Conservation (phyloP, 1,140 invertebrate genomes). For the Episyrphus balteatus region DNA sequence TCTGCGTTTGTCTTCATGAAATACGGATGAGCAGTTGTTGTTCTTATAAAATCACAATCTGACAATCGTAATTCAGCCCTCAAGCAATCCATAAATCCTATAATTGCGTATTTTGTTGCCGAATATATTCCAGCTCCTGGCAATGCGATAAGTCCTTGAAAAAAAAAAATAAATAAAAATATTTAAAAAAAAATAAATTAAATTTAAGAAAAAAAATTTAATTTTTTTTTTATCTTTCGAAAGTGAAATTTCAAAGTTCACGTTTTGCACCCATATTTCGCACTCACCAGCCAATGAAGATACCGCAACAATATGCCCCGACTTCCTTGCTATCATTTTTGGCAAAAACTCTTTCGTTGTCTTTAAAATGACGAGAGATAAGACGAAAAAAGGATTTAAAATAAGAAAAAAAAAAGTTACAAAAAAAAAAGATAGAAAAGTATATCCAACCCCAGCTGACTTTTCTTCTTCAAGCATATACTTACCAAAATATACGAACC, state of each 20-base stretch:
- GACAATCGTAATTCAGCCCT: conserved; percentile 25
- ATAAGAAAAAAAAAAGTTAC: neutral
- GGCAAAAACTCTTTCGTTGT: conserved; percentile 32
- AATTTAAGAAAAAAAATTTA: neutral
- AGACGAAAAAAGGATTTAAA: neutral
- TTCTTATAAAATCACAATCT: conserved; percentile 29
- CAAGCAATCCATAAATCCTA: conserved; percentile 31
- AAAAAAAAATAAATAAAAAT: no score
- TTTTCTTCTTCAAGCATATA: no score
- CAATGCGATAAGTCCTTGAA: conserved; percentile 20
- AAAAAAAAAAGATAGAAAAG: no score
- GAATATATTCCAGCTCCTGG: conserved; percentile 33
- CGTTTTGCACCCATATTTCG: neutral
- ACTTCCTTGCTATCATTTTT: conserved; percentile 30
- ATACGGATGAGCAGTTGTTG: conserved; percentile 30
- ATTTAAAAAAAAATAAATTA: neutral
- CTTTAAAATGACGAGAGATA: conserved; percentile 9
- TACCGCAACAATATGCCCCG: conserved; percentile 29
- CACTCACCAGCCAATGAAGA: conserved; percentile 27
- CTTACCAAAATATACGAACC: conserved; percentile 32
- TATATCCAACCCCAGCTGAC: neutral
- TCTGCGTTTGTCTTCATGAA: conserved; percentile 28
- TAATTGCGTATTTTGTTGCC: conserved; percentile 32
- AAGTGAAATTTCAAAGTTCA: no score
- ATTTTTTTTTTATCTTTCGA: no score